Base-by-base conservation (phyloP, 2,888 invertebrate genomes). In the Trypoxylon attenuatum region DNA sequence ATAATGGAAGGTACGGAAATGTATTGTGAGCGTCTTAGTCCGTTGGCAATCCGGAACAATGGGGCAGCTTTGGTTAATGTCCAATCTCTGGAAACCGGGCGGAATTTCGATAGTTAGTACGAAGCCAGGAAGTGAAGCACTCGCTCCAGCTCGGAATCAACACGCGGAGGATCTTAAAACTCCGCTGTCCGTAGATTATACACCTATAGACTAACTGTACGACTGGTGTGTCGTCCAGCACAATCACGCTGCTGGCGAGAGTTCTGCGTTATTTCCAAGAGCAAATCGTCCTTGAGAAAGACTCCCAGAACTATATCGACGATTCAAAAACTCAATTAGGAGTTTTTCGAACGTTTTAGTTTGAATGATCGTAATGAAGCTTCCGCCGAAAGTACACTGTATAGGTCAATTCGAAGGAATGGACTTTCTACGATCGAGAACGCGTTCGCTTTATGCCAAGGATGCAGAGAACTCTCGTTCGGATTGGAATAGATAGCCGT, bases 11-110 rank as follows among this genome's bases (percentile, higher is more conserved):
- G 70, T 58, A 67, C 39, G 57, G 70, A 57, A 71, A 69, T 58
- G 77, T 71, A 82, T 80, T 81, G 77, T 80, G 69, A 71, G 70
- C 69, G 64, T 70, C 73, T 69, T 67, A 69, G 70, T 63, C 69
- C 58, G 71, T 72, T 77, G 76, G 71, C 67, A 55, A 70, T 67
- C 51, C 63, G 73, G 81, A 82, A 82, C 82, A 82, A 82, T 81
- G 52, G 73, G 29, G 45, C 54, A 57, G 71, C 62, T 67, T 57
- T 64, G 76, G 75, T 79, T 81, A 82, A 82, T 79, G 80, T 80
- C 69, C 78, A 78, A 80, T 79, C 78, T 73, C 55, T 62, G 62
- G 73, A 71, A 77, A 73, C 62, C 72, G 54, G 62, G 68, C 64
- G 68, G 73, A 76, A 69, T 68, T 65, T 73, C 68, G 70, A 73